Evolutionary conservation across 2,797 vertebrate genomes (phyloP).

Genomic region (Malacoraja senta): DNA sequence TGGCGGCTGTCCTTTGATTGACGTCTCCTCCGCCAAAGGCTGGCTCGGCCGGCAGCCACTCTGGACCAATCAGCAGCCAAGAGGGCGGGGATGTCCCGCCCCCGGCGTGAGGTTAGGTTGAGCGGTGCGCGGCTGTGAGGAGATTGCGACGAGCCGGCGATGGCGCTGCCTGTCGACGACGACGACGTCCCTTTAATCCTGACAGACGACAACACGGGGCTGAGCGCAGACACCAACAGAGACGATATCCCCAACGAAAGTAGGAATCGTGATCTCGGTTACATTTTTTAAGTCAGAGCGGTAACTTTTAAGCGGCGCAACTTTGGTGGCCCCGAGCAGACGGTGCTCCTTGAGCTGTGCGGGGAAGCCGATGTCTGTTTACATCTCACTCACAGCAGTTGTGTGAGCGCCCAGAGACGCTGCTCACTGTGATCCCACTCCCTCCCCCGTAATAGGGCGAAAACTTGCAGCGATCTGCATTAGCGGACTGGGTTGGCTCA

Average conservation of each 20-base stretch:
- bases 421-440: not conserved
- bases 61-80: not conserved
- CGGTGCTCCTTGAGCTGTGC: not conserved
- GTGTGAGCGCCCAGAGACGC: not conserved
- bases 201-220: slow-evolving; percentile 68
- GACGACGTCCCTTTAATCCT: slow-evolving; percentile 90
- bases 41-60: not conserved
- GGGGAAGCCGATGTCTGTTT: not conserved
- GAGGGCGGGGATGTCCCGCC: not conserved
- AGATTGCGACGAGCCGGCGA: slow-evolving; percentile 34
- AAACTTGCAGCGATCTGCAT: not conserved
- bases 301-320: not conserved
- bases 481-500: not conserved
- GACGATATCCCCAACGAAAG: slow-evolving; percentile 66
- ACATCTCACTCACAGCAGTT: not conserved
- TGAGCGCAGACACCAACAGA: slow-evolving; percentile 55
- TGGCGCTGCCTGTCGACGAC: slow-evolving; percentile 64
- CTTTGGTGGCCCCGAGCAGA: not conserved
- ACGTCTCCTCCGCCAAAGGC: not conserved
- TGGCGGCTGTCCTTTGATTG: not conserved
- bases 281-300: slow-evolving; percentile 11
- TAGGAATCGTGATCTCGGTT: slow-evolving; percentile 55
- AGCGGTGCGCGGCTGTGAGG: not conserved
- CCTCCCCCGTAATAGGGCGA: not conserved
- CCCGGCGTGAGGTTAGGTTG: not conserved